Conservation (phyloP, 2,113 vertebrate species). For the Guaruba guarouba region DNA sequence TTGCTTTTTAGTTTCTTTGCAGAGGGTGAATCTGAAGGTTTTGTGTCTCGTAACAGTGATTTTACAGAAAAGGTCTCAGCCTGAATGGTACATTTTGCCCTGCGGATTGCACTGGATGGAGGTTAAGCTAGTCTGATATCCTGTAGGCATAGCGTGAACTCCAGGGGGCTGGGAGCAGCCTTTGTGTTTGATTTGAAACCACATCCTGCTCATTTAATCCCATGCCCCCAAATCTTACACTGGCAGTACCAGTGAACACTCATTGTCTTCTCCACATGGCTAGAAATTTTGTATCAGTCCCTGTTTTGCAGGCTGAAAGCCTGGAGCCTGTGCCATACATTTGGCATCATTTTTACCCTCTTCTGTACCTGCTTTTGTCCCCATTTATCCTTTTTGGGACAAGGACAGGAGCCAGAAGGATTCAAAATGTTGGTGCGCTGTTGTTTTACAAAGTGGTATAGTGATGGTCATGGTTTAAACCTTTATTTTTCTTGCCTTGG, state of each 20-base stretch:
- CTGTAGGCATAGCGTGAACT: not conserved
- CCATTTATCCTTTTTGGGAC: not conserved
- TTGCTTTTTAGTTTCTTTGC: not conserved
- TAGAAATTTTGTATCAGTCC: not conserved
- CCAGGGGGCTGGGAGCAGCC: fast-evolving
- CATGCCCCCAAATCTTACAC: fast-evolving
- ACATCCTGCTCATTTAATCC: not conserved
- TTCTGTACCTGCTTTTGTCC: not conserved
- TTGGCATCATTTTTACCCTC: not conserved
- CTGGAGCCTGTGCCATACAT: not conserved
- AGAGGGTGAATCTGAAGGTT: not conserved
- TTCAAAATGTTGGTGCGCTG: fast-evolving
- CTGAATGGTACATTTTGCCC: fast-evolving
- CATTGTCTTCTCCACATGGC: not conserved
- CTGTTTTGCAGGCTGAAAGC: not conserved
- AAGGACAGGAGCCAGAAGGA: fast-evolving
- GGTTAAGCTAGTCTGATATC: fast-evolving
- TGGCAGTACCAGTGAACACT: fast-evolving
- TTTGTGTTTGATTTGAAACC: not conserved
- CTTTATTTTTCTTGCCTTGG: not conserved
- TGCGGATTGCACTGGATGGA: fast-evolving
- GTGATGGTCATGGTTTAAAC: not conserved
- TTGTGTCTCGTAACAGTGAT: not conserved
- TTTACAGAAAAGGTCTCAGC: not conserved
- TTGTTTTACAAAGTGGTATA: not conserved